Conservation (phyloP, 2,888 invertebrate genomes). For the Zaprionus lineosus region DNA sequence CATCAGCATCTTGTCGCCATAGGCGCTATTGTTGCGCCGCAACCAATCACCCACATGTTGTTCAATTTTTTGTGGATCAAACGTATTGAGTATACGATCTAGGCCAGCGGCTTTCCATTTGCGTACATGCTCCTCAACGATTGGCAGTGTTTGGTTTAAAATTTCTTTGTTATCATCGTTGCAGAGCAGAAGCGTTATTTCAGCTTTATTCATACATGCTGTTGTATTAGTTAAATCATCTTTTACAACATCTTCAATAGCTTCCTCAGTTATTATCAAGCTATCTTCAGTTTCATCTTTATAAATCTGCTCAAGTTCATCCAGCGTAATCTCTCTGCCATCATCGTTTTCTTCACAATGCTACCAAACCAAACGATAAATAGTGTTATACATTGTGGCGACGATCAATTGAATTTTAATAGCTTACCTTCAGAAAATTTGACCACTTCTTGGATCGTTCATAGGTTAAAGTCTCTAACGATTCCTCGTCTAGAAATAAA, state of each 20-base stretch:
- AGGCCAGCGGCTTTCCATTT: slow-evolving; percentile 76
- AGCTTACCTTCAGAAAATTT: slow-evolving; percentile 60
- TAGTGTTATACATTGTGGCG: background rate
- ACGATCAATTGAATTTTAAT: background rate
- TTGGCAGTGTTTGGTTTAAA: slow-evolving; percentile 74
- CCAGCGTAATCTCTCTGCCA: slow-evolving; percentile 20
- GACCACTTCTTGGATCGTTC: slow-evolving; percentile 79
- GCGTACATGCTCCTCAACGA: slow-evolving; percentile 72
- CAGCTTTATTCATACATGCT: slow-evolving; percentile 42
- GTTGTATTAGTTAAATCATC: slow-evolving; percentile 46
- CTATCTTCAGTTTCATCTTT: slow-evolving; percentile 20
- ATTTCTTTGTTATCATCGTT: slow-evolving; percentile 50
- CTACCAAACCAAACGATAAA: slow-evolving; percentile 21
- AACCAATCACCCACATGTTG: slow-evolving; percentile 79
- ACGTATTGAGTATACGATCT: slow-evolving; percentile 74
- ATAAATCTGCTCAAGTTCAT: slow-evolving; percentile 36
- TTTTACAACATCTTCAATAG: slow-evolving; percentile 34
- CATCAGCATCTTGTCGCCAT: slow-evolving; percentile 22
- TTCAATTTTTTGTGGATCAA: slow-evolving; percentile 75
- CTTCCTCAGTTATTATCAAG: slow-evolving; percentile 14
- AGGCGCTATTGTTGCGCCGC: slow-evolving; percentile 65
- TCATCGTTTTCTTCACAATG: slow-evolving; percentile 21
- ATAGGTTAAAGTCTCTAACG: slow-evolving; percentile 59
- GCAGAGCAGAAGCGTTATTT: slow-evolving; percentile 50
- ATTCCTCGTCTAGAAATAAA: slow-evolving; percentile 46